Conservation (phyloP, 2,888 invertebrate species). For the Andrena minutula region DNA sequence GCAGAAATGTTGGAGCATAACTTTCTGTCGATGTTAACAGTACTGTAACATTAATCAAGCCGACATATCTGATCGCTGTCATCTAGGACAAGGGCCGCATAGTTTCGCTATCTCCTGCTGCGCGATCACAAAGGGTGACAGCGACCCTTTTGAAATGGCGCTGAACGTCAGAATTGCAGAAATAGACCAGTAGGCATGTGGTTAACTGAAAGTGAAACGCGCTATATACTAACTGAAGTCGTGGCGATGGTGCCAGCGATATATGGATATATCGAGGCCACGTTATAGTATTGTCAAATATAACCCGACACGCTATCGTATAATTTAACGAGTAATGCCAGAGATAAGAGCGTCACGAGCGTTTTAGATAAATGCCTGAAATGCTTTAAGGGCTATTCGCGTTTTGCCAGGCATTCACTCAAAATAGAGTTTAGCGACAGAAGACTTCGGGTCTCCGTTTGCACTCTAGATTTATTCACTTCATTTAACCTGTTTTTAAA, state of each 20-base stretch:
- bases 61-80: conserved; percentile 12
- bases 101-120: conserved; percentile 21
- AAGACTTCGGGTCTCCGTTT: neutral
- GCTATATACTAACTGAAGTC: conserved; percentile 11
- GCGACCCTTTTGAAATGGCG: conserved; percentile 44
- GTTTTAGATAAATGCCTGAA: conserved; percentile 41
- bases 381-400: conserved; percentile 20
- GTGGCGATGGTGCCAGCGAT: conserved; percentile 37
- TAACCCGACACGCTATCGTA: conserved; percentile 50
- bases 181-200: conserved; percentile 39
- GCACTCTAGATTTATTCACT: neutral
- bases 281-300: conserved; percentile 54
- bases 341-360: conserved; percentile 35
- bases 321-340: conserved; percentile 42
- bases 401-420: conserved; percentile 3
- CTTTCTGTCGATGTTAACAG: neutral
- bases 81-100: conserved; percentile 9
- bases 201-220: conserved; percentile 57
- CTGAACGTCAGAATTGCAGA: conserved; percentile 39
- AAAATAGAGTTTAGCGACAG: neutral
- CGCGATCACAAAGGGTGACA: conserved; percentile 39
- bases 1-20: neutral
- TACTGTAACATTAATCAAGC: conserved; percentile 1
- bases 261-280: conserved; percentile 36
- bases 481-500: neutral